These are phyloP conservation scores for Caranx ignobilis DNA, from an alignment of 2,113 vertebrate genomes.

Conservation along the genomic window DNA sequence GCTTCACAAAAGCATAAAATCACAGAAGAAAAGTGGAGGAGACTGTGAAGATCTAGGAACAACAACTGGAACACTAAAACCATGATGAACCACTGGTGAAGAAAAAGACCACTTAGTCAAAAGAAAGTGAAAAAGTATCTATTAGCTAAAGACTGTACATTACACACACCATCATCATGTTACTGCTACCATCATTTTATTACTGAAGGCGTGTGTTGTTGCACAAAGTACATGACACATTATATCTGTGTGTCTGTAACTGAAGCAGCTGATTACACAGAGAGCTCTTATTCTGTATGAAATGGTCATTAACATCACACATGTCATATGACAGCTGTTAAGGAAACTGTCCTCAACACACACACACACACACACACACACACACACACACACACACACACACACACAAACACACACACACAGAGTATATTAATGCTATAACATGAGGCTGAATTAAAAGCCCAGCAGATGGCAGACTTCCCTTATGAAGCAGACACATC, in stretches of 20 bases:
- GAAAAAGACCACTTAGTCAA: too few species aligned
- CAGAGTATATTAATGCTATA: not conserved
- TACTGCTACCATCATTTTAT: too few species aligned
- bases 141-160: too few species aligned
- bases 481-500: not conserved
- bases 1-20: not conserved
- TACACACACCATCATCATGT: too few species aligned
- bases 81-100: too few species aligned
- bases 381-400: not conserved
- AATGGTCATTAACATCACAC: not conserved
- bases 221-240: too few species aligned
- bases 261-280: not conserved
- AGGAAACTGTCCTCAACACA: not conserved
- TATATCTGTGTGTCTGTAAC: too few species aligned
- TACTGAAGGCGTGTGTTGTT: too few species aligned
- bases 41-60: too few species aligned
- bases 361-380: not conserved
- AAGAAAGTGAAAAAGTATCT: too few species aligned
- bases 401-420: not conserved
- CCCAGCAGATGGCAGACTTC: constrained; percentile 43
- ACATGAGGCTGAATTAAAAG: not conserved
- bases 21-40: not conserved
- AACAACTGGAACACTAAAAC: too few species aligned
- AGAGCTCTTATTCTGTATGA: not conserved
- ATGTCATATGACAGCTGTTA: not conserved